A percentile compares a stretch with the other conserved stretches of the same genome.
phyloP scores from a whole-genome alignment of 1,140 invertebrate genomes.

The Lineus longissimus region DNA sequence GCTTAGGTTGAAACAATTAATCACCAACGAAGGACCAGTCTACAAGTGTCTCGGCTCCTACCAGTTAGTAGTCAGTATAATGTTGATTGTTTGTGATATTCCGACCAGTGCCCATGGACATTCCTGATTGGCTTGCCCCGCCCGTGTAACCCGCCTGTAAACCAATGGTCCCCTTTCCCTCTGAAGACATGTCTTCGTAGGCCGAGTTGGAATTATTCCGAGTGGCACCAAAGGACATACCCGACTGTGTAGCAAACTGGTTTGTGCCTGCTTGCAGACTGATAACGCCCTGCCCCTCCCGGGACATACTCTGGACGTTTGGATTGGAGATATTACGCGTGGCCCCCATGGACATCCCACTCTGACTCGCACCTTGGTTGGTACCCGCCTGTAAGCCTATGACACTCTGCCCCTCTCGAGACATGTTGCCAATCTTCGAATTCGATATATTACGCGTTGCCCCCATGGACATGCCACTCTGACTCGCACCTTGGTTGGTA shows the following conservation, averaged over 20 bases:
- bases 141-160: conserved; percentile 89
- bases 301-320: conserved; percentile 35
- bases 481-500: conserved; percentile 45
- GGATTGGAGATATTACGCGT: conserved; percentile 49
- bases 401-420: conserved; percentile 64
- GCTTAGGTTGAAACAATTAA: too few species aligned
- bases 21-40: too few species aligned
- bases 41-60: too few species aligned
- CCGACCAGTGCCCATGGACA: conserved; percentile 12
- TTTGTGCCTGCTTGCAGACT: conserved; percentile 91
- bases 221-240: conserved; percentile 91
- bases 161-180: conserved; percentile 77
- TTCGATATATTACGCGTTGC: conserved; percentile 79
- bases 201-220: conserved; percentile 69
- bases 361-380: conserved; percentile 70
- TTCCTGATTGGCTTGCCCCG: conserved; percentile 55
- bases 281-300: conserved; percentile 76
- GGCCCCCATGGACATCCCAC: conserved; percentile 46
- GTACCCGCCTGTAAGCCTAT: conserved; percentile 88
- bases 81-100: too few species aligned
- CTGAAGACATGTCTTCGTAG: conserved; percentile 29
- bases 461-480: conserved; percentile 89
- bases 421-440: conserved; percentile 33
- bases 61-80: too few species aligned
- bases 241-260: conserved; percentile 84